A percentile compares a stretch with the other conserved stretches of the same genome.
Conservation (phyloP, 2,113 vertebrate genomes). For the Pseudorasbora parva region DNA sequence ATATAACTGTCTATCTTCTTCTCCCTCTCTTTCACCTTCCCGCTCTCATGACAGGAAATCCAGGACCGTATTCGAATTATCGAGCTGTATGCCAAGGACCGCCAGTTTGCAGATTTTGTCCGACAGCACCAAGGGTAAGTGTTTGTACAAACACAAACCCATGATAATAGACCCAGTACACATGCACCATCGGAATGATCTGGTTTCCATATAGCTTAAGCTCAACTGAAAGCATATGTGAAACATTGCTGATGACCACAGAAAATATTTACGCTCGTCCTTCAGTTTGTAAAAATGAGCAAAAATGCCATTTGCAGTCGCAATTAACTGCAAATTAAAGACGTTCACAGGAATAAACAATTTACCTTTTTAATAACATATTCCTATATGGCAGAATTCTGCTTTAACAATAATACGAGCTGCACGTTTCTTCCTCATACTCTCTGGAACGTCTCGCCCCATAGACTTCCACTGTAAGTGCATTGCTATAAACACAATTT, state of each 20-base stretch:
- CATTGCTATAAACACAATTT: neutral
- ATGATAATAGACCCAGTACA: neutral
- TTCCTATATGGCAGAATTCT: neutral
- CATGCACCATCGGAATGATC: neutral
- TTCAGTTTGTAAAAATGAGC: neutral
- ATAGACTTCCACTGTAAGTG: neutral
- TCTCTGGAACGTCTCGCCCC: neutral
- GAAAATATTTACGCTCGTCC: neutral
- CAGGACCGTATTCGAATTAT: constrained; percentile 89
- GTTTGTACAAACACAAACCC: neutral
- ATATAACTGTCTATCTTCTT: constrained; percentile 32
- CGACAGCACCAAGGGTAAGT: constrained; percentile 91
- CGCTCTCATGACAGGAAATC: constrained; percentile 81
- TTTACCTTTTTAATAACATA: neutral
- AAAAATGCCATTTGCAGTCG: neutral
- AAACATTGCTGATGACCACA: neutral
- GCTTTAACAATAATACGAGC: neutral
- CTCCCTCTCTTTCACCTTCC: neutral
- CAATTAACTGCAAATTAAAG: neutral
- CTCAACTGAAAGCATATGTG: neutral
- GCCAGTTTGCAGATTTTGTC: constrained; percentile 87
- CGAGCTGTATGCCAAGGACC: constrained; percentile 85
- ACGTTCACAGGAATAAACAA: neutral
- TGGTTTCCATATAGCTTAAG: neutral
- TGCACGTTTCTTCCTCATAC: neutral